A percentile compares a stretch with the other conserved stretches of the same genome.
Evolutionary conservation across 2,797 vertebrate species (phyloP).

Genomic region (Hippoglossus hippoglossus): DNA sequence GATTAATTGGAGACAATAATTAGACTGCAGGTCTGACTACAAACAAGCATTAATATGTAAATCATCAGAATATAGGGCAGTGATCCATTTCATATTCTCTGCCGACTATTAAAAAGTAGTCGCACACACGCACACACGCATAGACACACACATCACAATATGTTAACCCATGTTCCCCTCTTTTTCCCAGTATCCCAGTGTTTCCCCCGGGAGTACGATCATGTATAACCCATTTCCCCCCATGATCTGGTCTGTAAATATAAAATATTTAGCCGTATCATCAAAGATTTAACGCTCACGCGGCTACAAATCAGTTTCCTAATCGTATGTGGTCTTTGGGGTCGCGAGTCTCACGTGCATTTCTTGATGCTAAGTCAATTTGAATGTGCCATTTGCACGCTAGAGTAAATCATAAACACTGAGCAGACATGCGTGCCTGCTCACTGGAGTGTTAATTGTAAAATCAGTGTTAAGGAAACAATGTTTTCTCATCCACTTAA

Average conservation of each 20-base stretch:
- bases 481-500: constrained; percentile 41
- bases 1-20: background rate
- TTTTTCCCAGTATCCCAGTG: constrained; percentile 32
- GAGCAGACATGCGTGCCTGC: constrained; percentile 16
- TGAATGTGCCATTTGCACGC: constrained; percentile 49
- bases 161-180: constrained; percentile 43
- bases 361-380: constrained; percentile 58
- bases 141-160: constrained; percentile 14
- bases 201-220: constrained; percentile 60
- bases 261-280: constrained; percentile 77
- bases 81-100: constrained; percentile 10
- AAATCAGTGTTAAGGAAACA: constrained; percentile 49
- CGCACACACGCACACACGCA: background rate
- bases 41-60: background rate
- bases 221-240: constrained; percentile 68
- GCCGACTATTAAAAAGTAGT: background rate
- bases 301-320: constrained; percentile 62
- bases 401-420: constrained; percentile 54
- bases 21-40: too few species aligned
- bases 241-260: constrained; percentile 66
- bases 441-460: constrained; percentile 60
- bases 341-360: constrained; percentile 43
- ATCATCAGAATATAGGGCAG: background rate
- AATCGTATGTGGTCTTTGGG: constrained; percentile 50
- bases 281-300: constrained; percentile 74